Conservation (phyloP, 2,888 invertebrate genomes). For the Dryadula phaetusa region DNA sequence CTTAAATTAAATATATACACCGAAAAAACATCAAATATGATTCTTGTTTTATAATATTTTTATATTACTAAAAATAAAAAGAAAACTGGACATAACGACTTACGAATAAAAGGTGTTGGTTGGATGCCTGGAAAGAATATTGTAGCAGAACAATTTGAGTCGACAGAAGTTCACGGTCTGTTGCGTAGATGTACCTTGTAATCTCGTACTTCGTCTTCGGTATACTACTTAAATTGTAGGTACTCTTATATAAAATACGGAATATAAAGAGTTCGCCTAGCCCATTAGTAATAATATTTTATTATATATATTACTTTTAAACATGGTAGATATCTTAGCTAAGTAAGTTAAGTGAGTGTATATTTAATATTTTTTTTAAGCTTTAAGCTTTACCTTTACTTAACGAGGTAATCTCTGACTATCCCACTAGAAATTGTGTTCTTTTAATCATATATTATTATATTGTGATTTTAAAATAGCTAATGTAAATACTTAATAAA, state of each 20-base stretch:
- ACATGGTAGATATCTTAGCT: too few species aligned
- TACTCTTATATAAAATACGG: neutral
- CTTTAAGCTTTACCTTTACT: too few species aligned
- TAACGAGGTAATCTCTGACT: too few species aligned
- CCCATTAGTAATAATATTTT: neutral
- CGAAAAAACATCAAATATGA: too few species aligned
- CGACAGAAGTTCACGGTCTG: constrained; percentile 74
- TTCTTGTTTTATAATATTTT: neutral
- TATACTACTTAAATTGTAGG: constrained; percentile 53
- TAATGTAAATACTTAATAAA: too few species aligned
- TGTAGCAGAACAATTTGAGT: constrained; percentile 74
- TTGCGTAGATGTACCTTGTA: constrained; percentile 67
- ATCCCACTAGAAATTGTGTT: too few species aligned
- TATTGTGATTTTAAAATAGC: too few species aligned
- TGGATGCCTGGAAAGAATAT: constrained; percentile 60
- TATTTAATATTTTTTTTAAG: too few species aligned
- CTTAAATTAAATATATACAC: too few species aligned
- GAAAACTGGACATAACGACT: constrained; percentile 56
- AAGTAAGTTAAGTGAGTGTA: too few species aligned
- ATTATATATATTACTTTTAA: too few species aligned
- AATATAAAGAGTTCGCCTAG: neutral
- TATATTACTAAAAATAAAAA: neutral
- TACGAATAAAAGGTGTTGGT: constrained; percentile 53
- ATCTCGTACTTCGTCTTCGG: constrained; percentile 53
- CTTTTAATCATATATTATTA: too few species aligned